Evolutionary conservation across 2,113 vertebrate species (phyloP), one percentile per base, ranked within the genome.

Genomic region (Arizona elegans): DNA sequence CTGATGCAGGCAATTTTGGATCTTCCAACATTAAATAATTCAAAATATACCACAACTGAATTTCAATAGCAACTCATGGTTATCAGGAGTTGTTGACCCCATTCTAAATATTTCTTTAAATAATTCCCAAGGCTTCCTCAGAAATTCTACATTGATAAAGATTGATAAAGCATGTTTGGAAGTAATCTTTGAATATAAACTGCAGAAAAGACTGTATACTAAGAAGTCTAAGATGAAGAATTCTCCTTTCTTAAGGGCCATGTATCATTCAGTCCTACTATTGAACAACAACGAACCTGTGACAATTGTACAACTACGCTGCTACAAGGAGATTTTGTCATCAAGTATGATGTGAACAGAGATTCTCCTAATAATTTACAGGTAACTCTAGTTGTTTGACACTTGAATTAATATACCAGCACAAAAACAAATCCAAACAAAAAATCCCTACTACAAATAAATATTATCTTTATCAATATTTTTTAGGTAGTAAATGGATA

Each of bases 401-500:
- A 75, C 23, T 90, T 11, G 52, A 47, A 0, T 0, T 0, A 3
- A 26, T 81, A 85, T 52, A 26, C 11, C 53, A 75, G 21, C 33
- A 33, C 29, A 33, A 38, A 86, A 43, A 43, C 17, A 38, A 43
- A 81, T 81, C 33, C 17, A 43, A 43, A 81, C 8, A 81, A 81
- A 70, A 65, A 43, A 1, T 43, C 33, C 7, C 0, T 81, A 81
- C 12, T 21, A 38, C 13, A 53, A 90, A 24, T 56, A 3, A 43
- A 43, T 43, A 43, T 24, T 43, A 90, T 8, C 1, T 91, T 94
- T 56, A 81, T 88, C 11, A 59, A 55, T 95, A 8, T 94, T 0
- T 90, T 94, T 85, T 93, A 99, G 99, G 97, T 97, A 53, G 97
- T 98, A 94, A 97, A 97, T 62, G 98, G 99, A 54, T 98, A 99